Base-by-base conservation (phyloP, 2,113 vertebrate species). In the Promerops cafer region DNA sequence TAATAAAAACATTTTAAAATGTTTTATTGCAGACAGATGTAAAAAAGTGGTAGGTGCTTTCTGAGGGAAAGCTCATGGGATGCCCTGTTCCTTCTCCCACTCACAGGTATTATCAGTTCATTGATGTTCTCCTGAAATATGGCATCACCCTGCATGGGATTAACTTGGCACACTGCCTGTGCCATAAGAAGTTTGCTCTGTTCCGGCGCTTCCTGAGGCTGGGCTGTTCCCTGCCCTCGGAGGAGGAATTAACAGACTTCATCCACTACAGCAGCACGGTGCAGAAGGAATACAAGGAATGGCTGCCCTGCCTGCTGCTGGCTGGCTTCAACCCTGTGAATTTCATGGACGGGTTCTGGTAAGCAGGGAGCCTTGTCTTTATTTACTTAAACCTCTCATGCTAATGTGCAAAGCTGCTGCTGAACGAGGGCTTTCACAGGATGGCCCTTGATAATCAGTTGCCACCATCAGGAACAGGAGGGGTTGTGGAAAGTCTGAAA, bases 231-330 rank as follows among this genome's bases (percentile, higher is more conserved):
- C 70, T 98, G 77, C 90, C 96, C 85, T 63, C 95, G 0, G 96
- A 93, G 83, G 94, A 92, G 35, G 89, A 98, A n/a, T 31, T 96
- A 11, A 13, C 35, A 1, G 97, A 97, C 49, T 98, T 98, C 96
- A 30, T 96, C 64, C 94, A 23, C 31, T 83, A 83, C 28, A 84
- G 79, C 97, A 30, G 1, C 94, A 85, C 59, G 82, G 97, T 70
- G 31, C 96, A 96, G 4, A 39, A 52, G 44, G 80, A 96, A 5
- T 98, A 98, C 53, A 98, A 97, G 83, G 94, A 98, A 42, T 99
- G 99, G 99, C 97, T 99, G 89, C 98, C 99, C 37, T 95, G 96
- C 83, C 97, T 99, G 24, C 97, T 99, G 16, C 96, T 98, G 85
- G 98, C 98, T 16, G 99, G 99, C 65, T 98, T 99, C 83, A 96